A percentile compares a stretch with the other conserved stretches of the same genome.
Conservation (phyloP, 2,113 vertebrate species). For the Motacilla alba region DNA sequence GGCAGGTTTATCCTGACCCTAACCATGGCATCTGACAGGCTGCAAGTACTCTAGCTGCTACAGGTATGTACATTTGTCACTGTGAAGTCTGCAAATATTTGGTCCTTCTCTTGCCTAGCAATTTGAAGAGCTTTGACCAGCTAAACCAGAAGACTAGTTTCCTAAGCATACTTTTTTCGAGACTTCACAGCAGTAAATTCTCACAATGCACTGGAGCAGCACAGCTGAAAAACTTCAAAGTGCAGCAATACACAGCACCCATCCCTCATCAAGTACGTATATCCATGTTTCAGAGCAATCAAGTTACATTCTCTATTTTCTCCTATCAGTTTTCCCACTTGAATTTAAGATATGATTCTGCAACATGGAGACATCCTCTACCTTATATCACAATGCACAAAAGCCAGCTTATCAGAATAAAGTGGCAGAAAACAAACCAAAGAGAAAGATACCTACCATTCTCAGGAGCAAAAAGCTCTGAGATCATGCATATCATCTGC, state of each 20-base stretch:
- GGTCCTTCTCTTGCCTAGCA: neutral
- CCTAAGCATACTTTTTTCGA: neutral
- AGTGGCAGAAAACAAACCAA: neutral
- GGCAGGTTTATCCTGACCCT: neutral
- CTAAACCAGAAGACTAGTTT: neutral
- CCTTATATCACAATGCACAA: neutral
- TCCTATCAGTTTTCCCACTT: neutral
- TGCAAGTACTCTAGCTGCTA: neutral
- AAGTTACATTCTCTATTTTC: neutral
- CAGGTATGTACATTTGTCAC: neutral
- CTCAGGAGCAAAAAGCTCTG: neutral
- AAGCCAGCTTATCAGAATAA: neutral
- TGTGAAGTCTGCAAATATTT: neutral
- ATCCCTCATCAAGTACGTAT: rapidly evolving
- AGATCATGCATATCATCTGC: neutral
- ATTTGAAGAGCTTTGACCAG: neutral
- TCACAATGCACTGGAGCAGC: neutral
- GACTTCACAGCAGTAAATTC: neutral
- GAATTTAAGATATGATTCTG: neutral
- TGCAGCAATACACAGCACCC: neutral
- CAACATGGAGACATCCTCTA: neutral
- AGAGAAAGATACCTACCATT: neutral
- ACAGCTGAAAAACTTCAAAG: neutral
- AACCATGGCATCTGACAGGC: neutral
- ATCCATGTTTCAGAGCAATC: neutral